Percentiles rank a stretch among this genome's conserved stretches.
Conservation (phyloP, 2,888 invertebrate species). For the Drosophila meridiana region DNA sequence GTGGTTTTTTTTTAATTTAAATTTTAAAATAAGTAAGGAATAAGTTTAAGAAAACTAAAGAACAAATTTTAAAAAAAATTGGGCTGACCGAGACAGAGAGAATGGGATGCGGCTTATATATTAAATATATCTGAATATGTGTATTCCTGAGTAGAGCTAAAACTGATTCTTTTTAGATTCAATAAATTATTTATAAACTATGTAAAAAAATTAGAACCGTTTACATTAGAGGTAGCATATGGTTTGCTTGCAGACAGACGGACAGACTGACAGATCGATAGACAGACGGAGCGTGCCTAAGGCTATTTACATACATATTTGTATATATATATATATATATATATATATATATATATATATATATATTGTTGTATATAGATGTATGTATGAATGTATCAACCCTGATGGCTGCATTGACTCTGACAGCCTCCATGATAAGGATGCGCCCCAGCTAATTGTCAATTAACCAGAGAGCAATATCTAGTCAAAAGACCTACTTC, state of each 20-base stretch:
- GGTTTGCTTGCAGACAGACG: conserved; percentile 20
- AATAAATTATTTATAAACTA: conserved; percentile 55
- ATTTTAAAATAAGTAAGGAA: conserved; percentile 10
- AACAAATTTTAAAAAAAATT: conserved; percentile 2
- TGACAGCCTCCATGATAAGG: background rate
- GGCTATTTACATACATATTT: background rate
- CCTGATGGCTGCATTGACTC: background rate
- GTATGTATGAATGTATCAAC: background rate
- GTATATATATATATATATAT: conserved; percentile 4
- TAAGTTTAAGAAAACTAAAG: conserved; percentile 19
- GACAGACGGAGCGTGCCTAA: background rate
- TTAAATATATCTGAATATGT: conserved; percentile 29
- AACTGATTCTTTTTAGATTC: conserved; percentile 29
- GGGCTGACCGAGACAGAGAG: conserved; percentile 18
- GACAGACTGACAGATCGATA: background rate
- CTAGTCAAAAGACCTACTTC: background rate
- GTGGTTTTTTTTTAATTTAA: conserved; percentile 3
- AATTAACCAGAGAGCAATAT: background rate
- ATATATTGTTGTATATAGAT: background rate
- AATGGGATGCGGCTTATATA: conserved; percentile 12
- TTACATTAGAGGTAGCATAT: conserved; percentile 55
- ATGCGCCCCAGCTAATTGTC: background rate
- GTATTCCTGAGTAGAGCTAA: conserved; percentile 25
- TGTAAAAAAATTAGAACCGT: conserved; percentile 39
- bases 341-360: background rate